Evolutionary conservation across 2,888 invertebrate genomes (phyloP).

Genomic region (Tachystola acroxantha): DNA sequence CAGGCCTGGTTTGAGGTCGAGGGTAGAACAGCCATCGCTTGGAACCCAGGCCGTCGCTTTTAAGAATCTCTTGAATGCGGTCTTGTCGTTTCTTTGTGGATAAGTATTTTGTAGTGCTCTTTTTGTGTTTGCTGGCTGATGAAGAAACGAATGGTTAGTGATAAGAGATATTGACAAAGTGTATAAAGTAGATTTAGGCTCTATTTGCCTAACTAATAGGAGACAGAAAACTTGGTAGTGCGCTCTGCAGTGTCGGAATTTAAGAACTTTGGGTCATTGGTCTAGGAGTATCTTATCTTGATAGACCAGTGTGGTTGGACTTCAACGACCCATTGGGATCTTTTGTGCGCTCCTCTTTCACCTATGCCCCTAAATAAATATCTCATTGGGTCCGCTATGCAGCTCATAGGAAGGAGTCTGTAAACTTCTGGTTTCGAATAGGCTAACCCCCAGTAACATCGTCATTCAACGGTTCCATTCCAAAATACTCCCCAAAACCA

Average conservation of each 20-base stretch:
- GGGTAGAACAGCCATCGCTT: conserved; percentile 67
- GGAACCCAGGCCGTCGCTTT: conserved; percentile 61
- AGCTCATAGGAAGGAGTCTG: too few species aligned
- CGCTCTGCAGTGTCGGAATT: too few species aligned
- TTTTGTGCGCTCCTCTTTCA: too few species aligned
- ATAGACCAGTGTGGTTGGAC: too few species aligned
- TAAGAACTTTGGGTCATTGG: too few species aligned
- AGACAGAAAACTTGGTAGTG: too few species aligned
- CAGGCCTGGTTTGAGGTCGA: conserved; percentile 23
- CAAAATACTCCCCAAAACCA: conserved; percentile 59
- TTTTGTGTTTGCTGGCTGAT: conserved; percentile 57
- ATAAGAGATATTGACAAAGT: neutral
- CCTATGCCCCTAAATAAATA: too few species aligned
- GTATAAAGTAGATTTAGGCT: neutral
- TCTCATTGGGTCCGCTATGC: too few species aligned
- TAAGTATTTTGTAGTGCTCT: conserved; percentile 52
- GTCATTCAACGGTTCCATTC: conserved; percentile 36
- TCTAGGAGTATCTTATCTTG: too few species aligned
- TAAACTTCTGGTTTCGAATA: too few species aligned
- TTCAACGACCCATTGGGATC: too few species aligned
- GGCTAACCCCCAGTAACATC: conserved; percentile 30
- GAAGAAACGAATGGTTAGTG: conserved; percentile 8
- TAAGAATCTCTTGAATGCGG: conserved; percentile 55
- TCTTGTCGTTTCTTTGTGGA: conserved; percentile 62
- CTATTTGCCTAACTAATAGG: too few species aligned